Conservation (phyloP, 2,113 vertebrate genomes). For the Arvicanthis niloticus region DNA sequence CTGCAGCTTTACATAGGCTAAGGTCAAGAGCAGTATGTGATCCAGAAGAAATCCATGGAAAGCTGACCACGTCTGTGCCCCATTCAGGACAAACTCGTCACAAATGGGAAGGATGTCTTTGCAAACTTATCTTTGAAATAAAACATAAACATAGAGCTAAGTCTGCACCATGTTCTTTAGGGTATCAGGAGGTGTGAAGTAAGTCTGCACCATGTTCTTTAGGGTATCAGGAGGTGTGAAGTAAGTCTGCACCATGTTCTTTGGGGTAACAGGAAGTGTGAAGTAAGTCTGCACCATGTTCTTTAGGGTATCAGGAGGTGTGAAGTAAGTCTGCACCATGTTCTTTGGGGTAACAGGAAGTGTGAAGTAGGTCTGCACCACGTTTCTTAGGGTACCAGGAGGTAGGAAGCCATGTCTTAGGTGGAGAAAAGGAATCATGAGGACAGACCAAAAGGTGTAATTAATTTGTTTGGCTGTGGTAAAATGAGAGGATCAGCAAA, state of each 20-base stretch:
- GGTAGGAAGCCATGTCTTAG: neutral
- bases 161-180: neutral
- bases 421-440: neutral
- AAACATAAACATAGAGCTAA: neutral
- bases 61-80: neutral
- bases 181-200: neutral
- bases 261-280: neutral
- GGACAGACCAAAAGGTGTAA: fast-evolving
- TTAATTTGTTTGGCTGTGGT: neutral
- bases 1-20: neutral
- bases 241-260: neutral
- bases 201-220: neutral
- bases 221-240: neutral
- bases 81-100: conserved; percentile 46
- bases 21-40: neutral
- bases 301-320: neutral
- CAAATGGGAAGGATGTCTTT: neutral
- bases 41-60: neutral
- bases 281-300: neutral
- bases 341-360: neutral
- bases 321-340: neutral
- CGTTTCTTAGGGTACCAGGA: neutral
- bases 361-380: neutral
- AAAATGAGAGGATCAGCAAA: neutral
- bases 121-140: conserved; percentile 60